Evolutionary conservation across 2,797 vertebrate species (phyloP).

Genomic region (Merluccius polli): DNA sequence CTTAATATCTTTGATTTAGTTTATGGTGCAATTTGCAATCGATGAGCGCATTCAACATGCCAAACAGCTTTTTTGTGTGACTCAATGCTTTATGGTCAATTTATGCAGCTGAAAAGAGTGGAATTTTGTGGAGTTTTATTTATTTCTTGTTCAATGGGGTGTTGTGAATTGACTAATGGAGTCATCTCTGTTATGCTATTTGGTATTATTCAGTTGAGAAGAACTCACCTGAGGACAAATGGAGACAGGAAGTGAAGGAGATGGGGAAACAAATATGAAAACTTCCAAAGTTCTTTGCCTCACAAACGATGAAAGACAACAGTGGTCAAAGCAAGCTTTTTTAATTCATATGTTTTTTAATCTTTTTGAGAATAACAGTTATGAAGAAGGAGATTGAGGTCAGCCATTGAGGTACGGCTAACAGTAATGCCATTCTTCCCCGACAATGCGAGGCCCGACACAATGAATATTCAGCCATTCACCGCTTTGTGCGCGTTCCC

Average conservation of each 20-base stretch:
- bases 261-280: conserved; percentile 41
- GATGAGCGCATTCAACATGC: not conserved
- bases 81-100: not conserved
- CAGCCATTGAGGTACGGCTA: conserved; percentile 57
- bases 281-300: conserved; percentile 32
- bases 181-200: conserved; percentile 12
- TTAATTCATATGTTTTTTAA: not conserved
- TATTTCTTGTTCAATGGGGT: not conserved
- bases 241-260: conserved; percentile 10
- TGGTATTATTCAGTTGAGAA: conserved; percentile 21
- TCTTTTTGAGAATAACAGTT: not conserved
- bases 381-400: conserved; percentile 67
- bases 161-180: not conserved
- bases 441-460: conserved; percentile 71
- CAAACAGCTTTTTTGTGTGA: not conserved
- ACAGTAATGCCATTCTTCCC: conserved; percentile 69
- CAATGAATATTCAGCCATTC: conserved; percentile 69
- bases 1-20: not conserved
- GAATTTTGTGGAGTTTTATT: not conserved
- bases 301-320: conserved; percentile 42
- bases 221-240: conserved; percentile 27
- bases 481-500: conserved; percentile 65
- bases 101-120: not conserved
- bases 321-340: conserved; percentile 49
- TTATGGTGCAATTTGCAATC: conserved; percentile 1